Percentiles rank a stretch among this genome's conserved stretches.
Evolutionary conservation across 2,888 invertebrate genomes (phyloP).

Genomic region (Atethmia centrago): DNA sequence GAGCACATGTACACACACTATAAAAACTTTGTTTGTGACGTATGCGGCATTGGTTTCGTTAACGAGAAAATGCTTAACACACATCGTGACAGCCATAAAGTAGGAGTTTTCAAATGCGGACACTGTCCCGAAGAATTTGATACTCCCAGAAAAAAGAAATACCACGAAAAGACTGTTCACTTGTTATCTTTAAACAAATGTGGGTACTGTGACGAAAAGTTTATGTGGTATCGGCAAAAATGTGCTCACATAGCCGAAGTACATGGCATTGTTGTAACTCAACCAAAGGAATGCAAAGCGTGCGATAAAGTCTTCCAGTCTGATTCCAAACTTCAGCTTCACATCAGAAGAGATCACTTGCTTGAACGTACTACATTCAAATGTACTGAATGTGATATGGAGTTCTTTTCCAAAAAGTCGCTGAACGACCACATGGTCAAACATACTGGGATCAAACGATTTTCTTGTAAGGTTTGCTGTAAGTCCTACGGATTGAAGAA

Average conservation of each 20-base stretch:
- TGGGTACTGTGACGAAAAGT: constrained; percentile 61
- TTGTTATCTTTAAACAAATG: constrained; percentile 72
- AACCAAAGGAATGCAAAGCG: constrained; percentile 69
- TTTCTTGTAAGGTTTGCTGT: constrained; percentile 73
- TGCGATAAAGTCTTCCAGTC: constrained; percentile 73
- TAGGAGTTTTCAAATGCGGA: constrained; percentile 66
- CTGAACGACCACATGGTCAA: constrained; percentile 70
- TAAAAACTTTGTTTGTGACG: constrained; percentile 70
- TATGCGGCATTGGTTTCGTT: constrained; percentile 69
- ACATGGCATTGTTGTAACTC: constrained; percentile 61
- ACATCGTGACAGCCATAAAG: constrained; percentile 47
- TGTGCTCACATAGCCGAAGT: constrained; percentile 64
- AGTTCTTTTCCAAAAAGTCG: constrained; percentile 70
- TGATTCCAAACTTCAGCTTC: constrained; percentile 62
- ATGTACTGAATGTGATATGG: constrained; percentile 69
- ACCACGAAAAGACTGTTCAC: constrained; percentile 67
- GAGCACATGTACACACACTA: constrained; percentile 75
- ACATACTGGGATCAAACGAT: constrained; percentile 69
- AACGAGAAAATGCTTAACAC: constrained; percentile 47
- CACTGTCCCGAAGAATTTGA: constrained; percentile 68
- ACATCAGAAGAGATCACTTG: constrained; percentile 58
- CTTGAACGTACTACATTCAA: constrained; percentile 43
- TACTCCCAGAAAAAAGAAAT: constrained; percentile 65
- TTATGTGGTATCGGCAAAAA: constrained; percentile 54
- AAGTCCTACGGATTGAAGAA: constrained; percentile 71